Conservation (phyloP, 1,140 invertebrate genomes). For the Gryon sp. region DNA sequence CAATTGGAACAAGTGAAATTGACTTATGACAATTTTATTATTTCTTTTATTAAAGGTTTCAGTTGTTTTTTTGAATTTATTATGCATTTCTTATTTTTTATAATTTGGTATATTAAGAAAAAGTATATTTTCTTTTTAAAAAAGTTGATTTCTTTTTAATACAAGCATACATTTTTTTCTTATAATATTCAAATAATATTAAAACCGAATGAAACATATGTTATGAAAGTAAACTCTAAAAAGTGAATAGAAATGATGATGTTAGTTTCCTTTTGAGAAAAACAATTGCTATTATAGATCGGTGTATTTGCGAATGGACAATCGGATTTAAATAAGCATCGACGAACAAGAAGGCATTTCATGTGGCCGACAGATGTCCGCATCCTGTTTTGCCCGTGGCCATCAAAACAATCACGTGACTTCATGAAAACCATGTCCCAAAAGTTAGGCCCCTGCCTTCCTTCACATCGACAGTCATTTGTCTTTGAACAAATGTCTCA, state of each 20-base stretch:
- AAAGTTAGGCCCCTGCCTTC: not conserved
- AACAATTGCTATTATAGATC: not conserved
- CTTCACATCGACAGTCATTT: slow-evolving; percentile 11
- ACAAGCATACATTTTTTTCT: too few species aligned
- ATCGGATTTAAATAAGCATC: slow-evolving; percentile 49
- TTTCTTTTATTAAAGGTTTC: too few species aligned
- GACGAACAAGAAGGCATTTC: slow-evolving; percentile 49
- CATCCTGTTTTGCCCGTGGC: slow-evolving; percentile 40
- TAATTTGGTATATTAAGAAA: too few species aligned
- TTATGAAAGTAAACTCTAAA: not conserved
- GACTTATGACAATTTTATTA: too few species aligned
- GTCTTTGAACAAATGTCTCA: slow-evolving; percentile 15
- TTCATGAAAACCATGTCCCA: slow-evolving; percentile 7
- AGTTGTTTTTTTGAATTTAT: too few species aligned
- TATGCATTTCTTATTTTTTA: too few species aligned
- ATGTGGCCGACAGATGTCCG: slow-evolving; percentile 69
- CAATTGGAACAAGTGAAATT: not conserved
- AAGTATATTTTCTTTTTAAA: too few species aligned
- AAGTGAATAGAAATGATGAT: too few species aligned
- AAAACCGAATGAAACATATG: too few species aligned
- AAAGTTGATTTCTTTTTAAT: too few species aligned
- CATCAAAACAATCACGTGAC: slow-evolving; percentile 39
- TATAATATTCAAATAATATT: too few species aligned
- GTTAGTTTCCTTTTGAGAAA: not conserved
- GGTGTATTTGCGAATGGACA: slow-evolving; percentile 37